Base-by-base conservation (phyloP, 37 sponge, comb jelly and placozoan species). In the Geodia barretti region DNA sequence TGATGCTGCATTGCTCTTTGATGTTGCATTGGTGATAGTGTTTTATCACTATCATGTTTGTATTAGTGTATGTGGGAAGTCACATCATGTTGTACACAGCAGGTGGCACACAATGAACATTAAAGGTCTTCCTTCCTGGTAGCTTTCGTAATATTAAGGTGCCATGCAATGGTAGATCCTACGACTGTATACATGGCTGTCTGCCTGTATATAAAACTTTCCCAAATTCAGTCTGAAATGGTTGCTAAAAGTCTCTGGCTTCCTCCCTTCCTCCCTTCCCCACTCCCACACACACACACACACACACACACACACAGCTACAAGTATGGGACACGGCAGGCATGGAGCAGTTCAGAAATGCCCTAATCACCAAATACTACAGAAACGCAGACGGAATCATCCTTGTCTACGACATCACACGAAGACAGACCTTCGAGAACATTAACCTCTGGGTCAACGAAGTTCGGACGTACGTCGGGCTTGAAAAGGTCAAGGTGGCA, bases 281-380 rank as follows among this genome's bases (percentile, higher is more conserved):
- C n/a, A n/a, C n/a, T n/a, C n/a, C n/a, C 59, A 79, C 69, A 79
- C 54, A 79, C 80, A 68, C 70, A 79, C 69, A 79, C 70, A 79
- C 74, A 72, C 43, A 64, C 75, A 74, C 40, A 80, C 82, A 72
- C 62, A 80, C 72, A 80, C 62, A 91, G 92, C 83, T 93, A 38
- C 89, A 93, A 73, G 35, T 93, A 23, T 93, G 93, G 93, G 93
- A 93, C 64, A 93, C 93, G 0, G 93, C 93, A 21, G 93, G 93
- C 11, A 89, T 84, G 83, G 93, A 93, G 42, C 89, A 89, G 61
- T 93, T 89, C 81, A 78, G 93, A 43, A 80, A 71, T 43, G 64
- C 84, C 24, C 81, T 93, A 23, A 77, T 89, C 8, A 72, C 86
- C 3, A 90, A 89, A 33, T 93, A 93, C 78, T 93, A 93, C 72